Evolutionary conservation across 2,797 vertebrate species (phyloP), one percentile per base, ranked within the genome.

Genomic region (Dromococcyx pavoninus): DNA sequence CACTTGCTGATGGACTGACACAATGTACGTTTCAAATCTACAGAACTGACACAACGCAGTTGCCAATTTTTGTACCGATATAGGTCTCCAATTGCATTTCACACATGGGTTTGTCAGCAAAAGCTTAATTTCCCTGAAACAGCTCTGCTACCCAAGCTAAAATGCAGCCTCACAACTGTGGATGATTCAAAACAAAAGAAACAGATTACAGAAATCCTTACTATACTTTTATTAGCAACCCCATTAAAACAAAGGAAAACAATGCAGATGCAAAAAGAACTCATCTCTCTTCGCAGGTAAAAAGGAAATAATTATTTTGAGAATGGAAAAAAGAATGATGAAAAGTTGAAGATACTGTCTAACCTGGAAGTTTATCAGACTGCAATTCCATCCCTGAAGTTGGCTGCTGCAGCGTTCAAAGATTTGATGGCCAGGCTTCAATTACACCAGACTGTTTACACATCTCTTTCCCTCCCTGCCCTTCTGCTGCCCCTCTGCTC

Each of bases 401-500:
- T 77, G 77, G 79, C 69, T 78, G 82, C 74, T 81, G 85, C 88
- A 41, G 62, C 88, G 71, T 32, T 80, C 41, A 71, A 67, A 74
- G 95, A 89, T 54, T 69, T 71, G 87, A 91, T 96, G 93, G 95
- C 86, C 86, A 74, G 93, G 86, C 96, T 96, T 97, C 95, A 97
- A 96, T 96, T 97, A 95, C 94, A 77, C 56, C 15, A 93, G 67
- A 73, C 75, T 96, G 96, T 97, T 94, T 93, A 97, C 91, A 95
- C 80, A 65, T 48, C 60, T 94, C 97, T 96, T 96, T 96, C 97
- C 96, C 96, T 95, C 94, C 97, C 95, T 97, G 50, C 94, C 93
- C 91, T 93, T 80, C 70, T 89, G 88, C 60, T 80, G 97, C 97
- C 98, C 97, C 92, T 58, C 96, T 98, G 97, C 98, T 98, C 98